Percentiles rank a stretch among this genome's conserved stretches.
phyloP scores from a whole-genome alignment of 2,797 vertebrate species.

The Acestrorhynchus altus region DNA sequence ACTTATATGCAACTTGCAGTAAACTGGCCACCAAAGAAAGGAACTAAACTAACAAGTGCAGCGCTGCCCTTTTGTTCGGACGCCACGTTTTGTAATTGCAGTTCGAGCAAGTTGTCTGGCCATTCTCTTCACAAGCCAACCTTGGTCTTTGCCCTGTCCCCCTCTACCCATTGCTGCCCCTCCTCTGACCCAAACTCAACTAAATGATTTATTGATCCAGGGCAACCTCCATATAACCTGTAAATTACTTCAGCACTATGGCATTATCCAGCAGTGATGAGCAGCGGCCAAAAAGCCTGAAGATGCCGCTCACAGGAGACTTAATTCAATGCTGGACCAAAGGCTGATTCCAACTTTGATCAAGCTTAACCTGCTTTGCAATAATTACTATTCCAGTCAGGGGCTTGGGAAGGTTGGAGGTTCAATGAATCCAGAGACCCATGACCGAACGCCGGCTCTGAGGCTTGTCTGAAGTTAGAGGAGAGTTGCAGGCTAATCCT shows the following conservation, averaged over 20 bases:
- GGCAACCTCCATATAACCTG: conserved; percentile 76
- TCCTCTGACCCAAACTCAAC: conserved; percentile 65
- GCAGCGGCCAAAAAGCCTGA: conserved; percentile 62
- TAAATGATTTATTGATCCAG: conserved; percentile 83
- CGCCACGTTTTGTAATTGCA: conserved; percentile 42
- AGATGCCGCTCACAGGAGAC: conserved; percentile 67
- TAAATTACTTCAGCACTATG: conserved; percentile 78
- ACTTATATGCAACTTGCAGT: background rate
- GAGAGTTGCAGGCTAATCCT: conserved; percentile 42
- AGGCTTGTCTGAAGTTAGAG: conserved; percentile 52
- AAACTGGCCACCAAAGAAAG: background rate
- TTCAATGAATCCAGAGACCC: conserved; percentile 59
- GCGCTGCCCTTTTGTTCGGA: conserved; percentile 11
- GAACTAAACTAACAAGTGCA: background rate
- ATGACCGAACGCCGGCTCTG: conserved; percentile 41
- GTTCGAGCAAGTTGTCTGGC: conserved; percentile 21
- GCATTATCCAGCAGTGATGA: conserved; percentile 77
- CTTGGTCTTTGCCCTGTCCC: conserved; percentile 54
- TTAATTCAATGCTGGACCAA: conserved; percentile 68
- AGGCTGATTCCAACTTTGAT: conserved; percentile 66
- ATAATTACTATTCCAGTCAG: conserved; percentile 59
- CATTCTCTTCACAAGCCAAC: conserved; percentile 44
- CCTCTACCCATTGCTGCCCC: conserved; percentile 41
- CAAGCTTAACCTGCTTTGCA: conserved; percentile 59
- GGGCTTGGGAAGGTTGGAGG: conserved; percentile 46